Evolutionary conservation across 2,113 vertebrate genomes (phyloP).

Genomic region (Daboia siamensis): DNA sequence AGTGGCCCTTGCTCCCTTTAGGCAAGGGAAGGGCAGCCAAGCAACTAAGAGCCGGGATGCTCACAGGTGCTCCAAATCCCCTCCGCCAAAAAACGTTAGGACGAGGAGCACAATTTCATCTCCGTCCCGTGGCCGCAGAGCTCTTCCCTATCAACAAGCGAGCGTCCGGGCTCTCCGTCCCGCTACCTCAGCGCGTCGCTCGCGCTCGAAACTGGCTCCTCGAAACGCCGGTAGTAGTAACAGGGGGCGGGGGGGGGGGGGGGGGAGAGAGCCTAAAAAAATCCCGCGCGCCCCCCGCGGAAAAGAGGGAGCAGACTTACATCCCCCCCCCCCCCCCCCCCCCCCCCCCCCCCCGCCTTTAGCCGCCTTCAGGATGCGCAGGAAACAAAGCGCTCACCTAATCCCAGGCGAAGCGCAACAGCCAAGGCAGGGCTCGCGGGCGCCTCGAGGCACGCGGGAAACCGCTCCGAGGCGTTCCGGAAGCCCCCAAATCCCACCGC

Average conservation of each 20-base stretch:
- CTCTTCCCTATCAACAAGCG: not conserved
- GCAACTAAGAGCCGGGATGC: not conserved
- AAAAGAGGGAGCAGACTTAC: not conserved
- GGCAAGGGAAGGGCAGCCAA: not conserved
- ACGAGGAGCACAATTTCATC: not conserved
- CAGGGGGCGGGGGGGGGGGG: not conserved
- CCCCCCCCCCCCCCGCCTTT: accelerated
- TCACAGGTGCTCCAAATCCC: not conserved
- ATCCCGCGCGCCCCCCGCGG: not conserved
- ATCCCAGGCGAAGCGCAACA: not conserved
- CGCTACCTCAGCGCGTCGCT: not conserved
- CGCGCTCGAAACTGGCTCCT: not conserved
- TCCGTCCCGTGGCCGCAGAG: not conserved
- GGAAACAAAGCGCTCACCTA: not conserved
- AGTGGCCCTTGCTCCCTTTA: not conserved
- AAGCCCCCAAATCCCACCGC: not conserved
- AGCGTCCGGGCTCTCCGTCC: not conserved
- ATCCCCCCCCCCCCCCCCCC: accelerated
- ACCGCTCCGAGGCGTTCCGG: not conserved
- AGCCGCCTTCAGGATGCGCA: not conserved
- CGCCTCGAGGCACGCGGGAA: not conserved
- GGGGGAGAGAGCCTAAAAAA: no score
- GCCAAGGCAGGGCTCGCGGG: accelerated
- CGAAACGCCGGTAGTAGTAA: not conserved
- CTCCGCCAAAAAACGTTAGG: not conserved